A percentile compares a stretch with the other conserved stretches of the same genome.
Evolutionary conservation across 2,888 invertebrate genomes (phyloP).

Genomic region (Eupithecia exiguata): DNA sequence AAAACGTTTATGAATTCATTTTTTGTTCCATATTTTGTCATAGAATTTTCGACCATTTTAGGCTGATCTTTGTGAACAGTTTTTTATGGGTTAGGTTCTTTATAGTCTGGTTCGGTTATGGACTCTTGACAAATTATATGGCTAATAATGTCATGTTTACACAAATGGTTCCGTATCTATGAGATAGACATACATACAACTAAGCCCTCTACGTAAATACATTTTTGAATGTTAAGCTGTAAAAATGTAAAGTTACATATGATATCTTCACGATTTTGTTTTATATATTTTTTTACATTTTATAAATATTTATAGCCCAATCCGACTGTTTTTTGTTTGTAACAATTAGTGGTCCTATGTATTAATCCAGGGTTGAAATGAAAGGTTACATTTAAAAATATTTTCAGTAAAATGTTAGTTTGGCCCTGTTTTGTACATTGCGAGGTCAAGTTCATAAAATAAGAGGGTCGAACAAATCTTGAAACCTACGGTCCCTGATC

Average conservation of each 20-base stretch:
- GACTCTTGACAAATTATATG: slow-evolving; percentile 50
- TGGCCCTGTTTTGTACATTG: background rate
- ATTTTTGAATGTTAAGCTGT: background rate
- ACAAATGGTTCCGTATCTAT: slow-evolving; percentile 57
- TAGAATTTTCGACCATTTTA: slow-evolving; percentile 38
- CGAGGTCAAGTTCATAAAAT: background rate
- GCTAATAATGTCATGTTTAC: slow-evolving; percentile 65
- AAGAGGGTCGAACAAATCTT: background rate
- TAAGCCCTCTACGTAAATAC: background rate
- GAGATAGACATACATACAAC: slow-evolving; percentile 33
- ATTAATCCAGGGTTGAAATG: background rate
- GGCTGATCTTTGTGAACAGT: slow-evolving; percentile 26
- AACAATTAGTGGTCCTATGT: background rate
- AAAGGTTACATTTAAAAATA: no score
- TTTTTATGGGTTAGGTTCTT: slow-evolving; percentile 36
- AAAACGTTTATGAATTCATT: slow-evolving; percentile 52
- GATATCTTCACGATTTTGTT: background rate
- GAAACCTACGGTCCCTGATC: background rate
- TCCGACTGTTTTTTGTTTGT: background rate
- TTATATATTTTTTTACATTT: background rate
- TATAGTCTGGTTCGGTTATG: slow-evolving; percentile 44
- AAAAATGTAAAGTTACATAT: background rate
- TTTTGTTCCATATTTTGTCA: slow-evolving; percentile 52
- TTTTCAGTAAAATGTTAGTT: background rate
- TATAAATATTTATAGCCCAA: background rate